Conservation (phyloP, 2,797 vertebrate species). For the Aeoliscus strigatus region DNA sequence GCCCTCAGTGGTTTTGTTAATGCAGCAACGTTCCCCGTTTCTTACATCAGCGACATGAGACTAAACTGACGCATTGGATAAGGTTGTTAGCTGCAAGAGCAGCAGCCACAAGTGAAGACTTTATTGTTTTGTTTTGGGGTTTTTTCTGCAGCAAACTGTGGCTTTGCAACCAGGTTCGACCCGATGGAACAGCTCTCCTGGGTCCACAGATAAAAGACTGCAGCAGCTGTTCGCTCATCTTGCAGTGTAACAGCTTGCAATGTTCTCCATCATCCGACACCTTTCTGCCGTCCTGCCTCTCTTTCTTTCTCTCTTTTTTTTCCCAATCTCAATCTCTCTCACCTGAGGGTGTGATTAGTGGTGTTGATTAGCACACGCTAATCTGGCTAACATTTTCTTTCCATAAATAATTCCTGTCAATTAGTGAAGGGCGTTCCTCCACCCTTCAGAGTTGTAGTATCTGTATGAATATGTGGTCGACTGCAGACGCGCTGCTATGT, state of each 20-base stretch:
- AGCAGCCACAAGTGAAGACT: constrained; percentile 11
- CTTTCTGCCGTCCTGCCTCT: no score
- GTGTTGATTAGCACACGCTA: constrained; percentile 66
- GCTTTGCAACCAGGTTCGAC: constrained; percentile 20
- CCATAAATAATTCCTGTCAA: constrained; percentile 56
- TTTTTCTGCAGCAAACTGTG: constrained; percentile 36
- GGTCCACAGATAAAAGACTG: constrained; percentile 47
- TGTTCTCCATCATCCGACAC: constrained; percentile 43
- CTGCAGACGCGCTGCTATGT: no score
- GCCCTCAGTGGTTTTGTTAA: no score
- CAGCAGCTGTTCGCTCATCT: constrained; percentile 66
- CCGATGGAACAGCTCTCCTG: constrained; percentile 47
- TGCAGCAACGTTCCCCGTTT: no score
- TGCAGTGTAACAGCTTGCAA: constrained; percentile 29
- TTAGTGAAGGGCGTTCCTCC: constrained; percentile 48
- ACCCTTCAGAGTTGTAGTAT: no score
- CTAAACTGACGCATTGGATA: no score
- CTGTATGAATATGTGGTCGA: no score
- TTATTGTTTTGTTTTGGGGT: no score
- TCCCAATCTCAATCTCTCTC: constrained; percentile 25
- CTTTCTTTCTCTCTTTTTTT: constrained; percentile 18
- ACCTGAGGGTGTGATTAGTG: constrained; percentile 73
- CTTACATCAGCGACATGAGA: no score
- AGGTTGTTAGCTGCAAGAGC: constrained; percentile 10
- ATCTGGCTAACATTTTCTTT: constrained; percentile 61